phyloP scores from a whole-genome alignment of 2,113 vertebrate genomes.

The Callaeas wilsoni region DNA sequence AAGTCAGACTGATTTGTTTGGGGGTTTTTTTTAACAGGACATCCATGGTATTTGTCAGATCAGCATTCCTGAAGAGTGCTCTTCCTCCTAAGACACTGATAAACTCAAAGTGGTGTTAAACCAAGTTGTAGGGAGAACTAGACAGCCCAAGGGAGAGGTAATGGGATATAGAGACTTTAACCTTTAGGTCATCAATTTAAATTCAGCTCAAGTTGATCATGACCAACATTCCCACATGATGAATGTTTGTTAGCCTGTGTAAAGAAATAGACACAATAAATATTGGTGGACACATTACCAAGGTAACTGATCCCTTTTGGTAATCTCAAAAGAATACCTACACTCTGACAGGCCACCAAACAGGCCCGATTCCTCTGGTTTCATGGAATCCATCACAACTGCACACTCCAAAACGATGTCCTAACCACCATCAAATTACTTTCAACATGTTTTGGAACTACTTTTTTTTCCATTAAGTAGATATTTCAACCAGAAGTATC shows the following conservation, averaged over 20 bases:
- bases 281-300: constrained; percentile 59
- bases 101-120: background rate
- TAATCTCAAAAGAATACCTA: constrained; percentile 51
- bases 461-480: background rate
- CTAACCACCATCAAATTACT: background rate
- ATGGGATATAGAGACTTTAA: constrained; percentile 39
- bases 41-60: background rate
- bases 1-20: background rate
- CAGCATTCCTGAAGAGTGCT: background rate
- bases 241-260: constrained; percentile 48
- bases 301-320: constrained; percentile 56
- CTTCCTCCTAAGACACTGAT: background rate
- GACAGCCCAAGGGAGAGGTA: background rate
- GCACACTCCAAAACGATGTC: background rate
- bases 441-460: background rate
- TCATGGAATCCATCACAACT: background rate
- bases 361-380: background rate
- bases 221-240: constrained; percentile 30
- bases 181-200: constrained; percentile 48
- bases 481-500: background rate
- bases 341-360: background rate
- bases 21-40: background rate
- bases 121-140: background rate
- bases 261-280: constrained; percentile 57
- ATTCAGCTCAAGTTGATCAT: constrained; percentile 51